Percentiles rank a stretch among this genome's conserved stretches.
These are phyloP conservation scores for Etheostoma perlongum DNA, from an alignment of 2,797 vertebrate genomes.

Conservation along the genomic window DNA sequence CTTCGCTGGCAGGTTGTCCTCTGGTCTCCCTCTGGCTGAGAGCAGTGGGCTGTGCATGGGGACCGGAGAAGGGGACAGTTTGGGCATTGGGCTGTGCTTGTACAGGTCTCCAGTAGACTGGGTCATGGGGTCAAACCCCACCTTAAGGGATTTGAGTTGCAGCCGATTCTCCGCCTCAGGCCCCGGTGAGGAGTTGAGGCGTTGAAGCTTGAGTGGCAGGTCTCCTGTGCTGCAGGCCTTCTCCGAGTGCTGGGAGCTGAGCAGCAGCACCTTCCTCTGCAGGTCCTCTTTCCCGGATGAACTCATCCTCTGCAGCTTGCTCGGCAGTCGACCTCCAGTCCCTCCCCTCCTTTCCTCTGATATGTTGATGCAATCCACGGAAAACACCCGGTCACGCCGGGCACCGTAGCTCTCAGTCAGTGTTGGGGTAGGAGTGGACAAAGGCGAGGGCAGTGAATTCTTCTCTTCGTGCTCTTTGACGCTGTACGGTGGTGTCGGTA, in stretches of 20 bases:
- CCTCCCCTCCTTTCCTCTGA: conserved; percentile 75
- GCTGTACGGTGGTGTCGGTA: conserved; percentile 89
- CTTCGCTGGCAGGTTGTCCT: conserved; percentile 87
- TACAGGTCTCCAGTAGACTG: conserved; percentile 85
- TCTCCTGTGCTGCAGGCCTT: conserved; percentile 89
- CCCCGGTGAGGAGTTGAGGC: conserved; percentile 80
- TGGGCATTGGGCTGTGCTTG: conserved; percentile 71
- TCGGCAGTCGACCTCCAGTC: conserved; percentile 80
- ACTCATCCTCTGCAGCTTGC: conserved; percentile 89
- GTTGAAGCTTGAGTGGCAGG: conserved; percentile 88
- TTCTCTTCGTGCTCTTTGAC: conserved; percentile 91
- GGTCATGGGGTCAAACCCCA: conserved; percentile 86
- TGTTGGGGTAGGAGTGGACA: conserved; percentile 79
- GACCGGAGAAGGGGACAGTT: conserved; percentile 58
- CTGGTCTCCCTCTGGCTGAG: conserved; percentile 70
- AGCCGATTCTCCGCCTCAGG: conserved; percentile 78
- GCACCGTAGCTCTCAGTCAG: conserved; percentile 66
- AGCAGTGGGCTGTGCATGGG: conserved; percentile 71
- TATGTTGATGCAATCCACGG: conserved; percentile 84
- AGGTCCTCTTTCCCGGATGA: conserved; percentile 86
- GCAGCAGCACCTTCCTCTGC: conserved; percentile 84
- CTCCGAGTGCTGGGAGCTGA: conserved; percentile 82
- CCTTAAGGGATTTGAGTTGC: conserved; percentile 85
- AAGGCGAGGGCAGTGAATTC: conserved; percentile 81
- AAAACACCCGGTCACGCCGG: conserved; percentile 84